Percentiles rank a stretch among this genome's conserved stretches.
phyloP scores from a whole-genome alignment of 2,888 invertebrate genomes.

The Podotricha telesiphe region DNA sequence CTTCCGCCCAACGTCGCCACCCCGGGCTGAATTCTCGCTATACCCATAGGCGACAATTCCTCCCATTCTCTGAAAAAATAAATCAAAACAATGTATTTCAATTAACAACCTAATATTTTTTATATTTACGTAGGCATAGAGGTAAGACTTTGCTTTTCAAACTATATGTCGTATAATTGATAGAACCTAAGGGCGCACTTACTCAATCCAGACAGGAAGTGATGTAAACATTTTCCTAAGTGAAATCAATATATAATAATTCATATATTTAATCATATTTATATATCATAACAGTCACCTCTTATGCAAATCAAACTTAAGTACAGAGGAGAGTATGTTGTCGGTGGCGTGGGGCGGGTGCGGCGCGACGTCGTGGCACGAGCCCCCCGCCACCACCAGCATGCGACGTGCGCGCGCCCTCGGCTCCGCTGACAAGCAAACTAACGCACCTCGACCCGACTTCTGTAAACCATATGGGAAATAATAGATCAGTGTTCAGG shows the following conservation, averaged over 20 bases:
- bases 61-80: conserved; percentile 87
- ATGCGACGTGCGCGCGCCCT: conserved; percentile 93
- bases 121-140: too few species aligned
- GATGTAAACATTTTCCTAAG: too few species aligned
- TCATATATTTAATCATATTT: too few species aligned
- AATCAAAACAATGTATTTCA: neutral
- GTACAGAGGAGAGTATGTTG: conserved; percentile 91
- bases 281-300: conserved; percentile 64
- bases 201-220: too few species aligned
- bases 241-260: too few species aligned
- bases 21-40: conserved; percentile 94
- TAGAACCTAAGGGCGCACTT: too few species aligned
- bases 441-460: conserved; percentile 89
- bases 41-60: conserved; percentile 90
- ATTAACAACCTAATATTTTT: too few species aligned
- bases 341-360: conserved; percentile 92
- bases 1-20: conserved; percentile 92
- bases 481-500: too few species aligned
- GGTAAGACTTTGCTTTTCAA: too few species aligned
- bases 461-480: conserved; percentile 61
- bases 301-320: conserved; percentile 91
- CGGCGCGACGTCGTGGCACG: conserved; percentile 89
- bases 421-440: conserved; percentile 89
- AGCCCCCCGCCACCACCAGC: conserved; percentile 94
- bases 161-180: too few species aligned